phyloP scores from a whole-genome alignment of 2,797 vertebrate genomes.

The Dromococcyx pavoninus region DNA sequence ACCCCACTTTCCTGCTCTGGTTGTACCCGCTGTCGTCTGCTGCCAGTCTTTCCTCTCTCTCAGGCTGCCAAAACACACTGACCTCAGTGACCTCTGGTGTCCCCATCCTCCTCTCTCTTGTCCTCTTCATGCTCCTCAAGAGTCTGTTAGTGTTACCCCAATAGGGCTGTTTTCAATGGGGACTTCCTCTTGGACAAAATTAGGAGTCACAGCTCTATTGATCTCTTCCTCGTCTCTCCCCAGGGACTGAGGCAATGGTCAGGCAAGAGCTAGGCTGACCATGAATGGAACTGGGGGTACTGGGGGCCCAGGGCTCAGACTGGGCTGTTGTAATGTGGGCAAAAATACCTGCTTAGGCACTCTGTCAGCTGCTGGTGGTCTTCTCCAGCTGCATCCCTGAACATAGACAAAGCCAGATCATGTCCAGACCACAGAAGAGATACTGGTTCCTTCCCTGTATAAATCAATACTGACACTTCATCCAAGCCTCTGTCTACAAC shows the following conservation, averaged over 20 bases:
- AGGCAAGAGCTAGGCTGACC: background rate
- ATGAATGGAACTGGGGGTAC: background rate
- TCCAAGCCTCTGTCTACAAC: background rate
- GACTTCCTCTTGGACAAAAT: background rate
- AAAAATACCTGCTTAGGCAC: background rate
- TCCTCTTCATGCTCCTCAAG: background rate
- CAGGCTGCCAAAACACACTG: accelerated
- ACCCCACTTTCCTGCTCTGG: background rate
- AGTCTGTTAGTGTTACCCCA: background rate
- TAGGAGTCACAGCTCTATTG: background rate
- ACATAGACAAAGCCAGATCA: background rate
- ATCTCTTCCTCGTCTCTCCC: background rate
- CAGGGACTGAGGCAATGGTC: background rate
- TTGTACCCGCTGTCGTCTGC: background rate
- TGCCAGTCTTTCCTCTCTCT: background rate
- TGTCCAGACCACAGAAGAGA: background rate
- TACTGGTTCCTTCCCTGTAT: background rate
- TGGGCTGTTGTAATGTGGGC: accelerated
- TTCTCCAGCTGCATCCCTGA: background rate
- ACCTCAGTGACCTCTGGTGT: background rate
- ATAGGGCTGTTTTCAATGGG: background rate
- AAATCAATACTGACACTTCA: background rate
- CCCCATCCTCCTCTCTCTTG: background rate
- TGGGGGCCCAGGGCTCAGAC: background rate
- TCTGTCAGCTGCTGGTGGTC: background rate